phyloP scores from a whole-genome alignment of 2,113 vertebrate genomes.

The Nesospiza acunhae region DNA sequence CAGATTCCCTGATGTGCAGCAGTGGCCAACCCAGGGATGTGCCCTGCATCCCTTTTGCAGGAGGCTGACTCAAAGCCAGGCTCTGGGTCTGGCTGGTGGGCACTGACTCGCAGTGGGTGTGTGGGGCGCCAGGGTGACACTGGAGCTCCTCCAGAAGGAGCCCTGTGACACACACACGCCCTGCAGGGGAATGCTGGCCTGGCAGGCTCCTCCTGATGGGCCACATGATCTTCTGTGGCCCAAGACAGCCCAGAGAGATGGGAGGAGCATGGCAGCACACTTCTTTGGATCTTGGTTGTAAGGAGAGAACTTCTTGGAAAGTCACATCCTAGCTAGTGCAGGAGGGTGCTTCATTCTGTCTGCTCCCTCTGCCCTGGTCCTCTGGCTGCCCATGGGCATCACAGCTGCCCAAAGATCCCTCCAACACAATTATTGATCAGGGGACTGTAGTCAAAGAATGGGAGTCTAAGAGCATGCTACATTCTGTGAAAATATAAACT shows the following conservation, averaged over 20 bases:
- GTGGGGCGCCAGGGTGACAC: fast-evolving
- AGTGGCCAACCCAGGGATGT: not conserved
- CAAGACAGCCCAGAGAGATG: not conserved
- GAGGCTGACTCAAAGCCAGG: fast-evolving
- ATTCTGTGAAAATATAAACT: not conserved
- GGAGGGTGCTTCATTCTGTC: not conserved
- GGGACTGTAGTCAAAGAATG: not conserved
- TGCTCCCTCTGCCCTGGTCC: fast-evolving
- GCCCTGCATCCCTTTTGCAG: not conserved
- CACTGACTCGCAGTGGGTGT: not conserved
- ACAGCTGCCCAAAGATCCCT: not conserved
- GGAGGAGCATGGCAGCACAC: not conserved
- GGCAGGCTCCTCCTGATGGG: not conserved
- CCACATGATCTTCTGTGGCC: not conserved
- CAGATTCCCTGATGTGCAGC: not conserved
- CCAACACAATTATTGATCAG: not conserved
- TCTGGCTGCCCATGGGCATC: not conserved
- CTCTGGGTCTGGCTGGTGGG: fast-evolving
- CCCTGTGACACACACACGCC: not conserved
- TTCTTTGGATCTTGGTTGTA: not conserved
- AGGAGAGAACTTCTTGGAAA: not conserved
- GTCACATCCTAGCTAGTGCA: not conserved
- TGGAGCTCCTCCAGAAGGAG: not conserved
- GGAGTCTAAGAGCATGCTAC: not conserved
- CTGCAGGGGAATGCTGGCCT: not conserved